Base-by-base conservation (phyloP, 2,113 vertebrate species). In the Sula dactylatra region DNA sequence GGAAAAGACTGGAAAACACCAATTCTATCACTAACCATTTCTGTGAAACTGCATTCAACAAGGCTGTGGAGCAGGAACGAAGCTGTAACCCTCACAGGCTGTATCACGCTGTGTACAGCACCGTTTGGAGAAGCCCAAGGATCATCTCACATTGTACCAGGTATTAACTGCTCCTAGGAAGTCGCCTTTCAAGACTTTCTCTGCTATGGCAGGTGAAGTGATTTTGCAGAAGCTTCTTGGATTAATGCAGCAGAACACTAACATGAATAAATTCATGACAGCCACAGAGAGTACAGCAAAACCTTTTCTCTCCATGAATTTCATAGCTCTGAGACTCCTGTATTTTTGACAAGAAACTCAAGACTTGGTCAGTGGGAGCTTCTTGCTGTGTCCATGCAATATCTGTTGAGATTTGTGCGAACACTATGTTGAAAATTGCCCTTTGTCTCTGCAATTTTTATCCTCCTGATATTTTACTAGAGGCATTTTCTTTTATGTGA, bases 261-360 rank as follows among this genome's bases (percentile, higher is more conserved):
- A 14, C 4, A 29, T 8, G 47, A 55, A 55, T 47, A 42, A 47
- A 55, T 38, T 40, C 29, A 9, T 5, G 49, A 29, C 15, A 13
- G 54, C 22, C 45, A 21, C 62, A 54, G 62, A 64, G 55, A 76
- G 11, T 6, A 8, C 3, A 25, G 40, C 16, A 49, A 55, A 42
- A 13, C 64, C 40, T 42, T 61, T 21, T 20, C 22, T 16, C 49
- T 58, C 26, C 6, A 3, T 16, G 47, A 49, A 34, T 54, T 69
- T 54, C 24, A 13, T 6, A 49, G 42, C 55, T 49, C 32, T 0
- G 0, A 16, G 59, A 15, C 18, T 34, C 36, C 47, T 36, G n/a
- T 61, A 6, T 34, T 73, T 49, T 49, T 32, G n/a, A 27, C 13
- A 47, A 58, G 58, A 78, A 78, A 34, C 38, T 59, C 58, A 45